Percentiles rank a stretch among this genome's conserved stretches.
Evolutionary conservation across 2,113 vertebrate genomes (phyloP).

Genomic region (Empidonax alnorum): DNA sequence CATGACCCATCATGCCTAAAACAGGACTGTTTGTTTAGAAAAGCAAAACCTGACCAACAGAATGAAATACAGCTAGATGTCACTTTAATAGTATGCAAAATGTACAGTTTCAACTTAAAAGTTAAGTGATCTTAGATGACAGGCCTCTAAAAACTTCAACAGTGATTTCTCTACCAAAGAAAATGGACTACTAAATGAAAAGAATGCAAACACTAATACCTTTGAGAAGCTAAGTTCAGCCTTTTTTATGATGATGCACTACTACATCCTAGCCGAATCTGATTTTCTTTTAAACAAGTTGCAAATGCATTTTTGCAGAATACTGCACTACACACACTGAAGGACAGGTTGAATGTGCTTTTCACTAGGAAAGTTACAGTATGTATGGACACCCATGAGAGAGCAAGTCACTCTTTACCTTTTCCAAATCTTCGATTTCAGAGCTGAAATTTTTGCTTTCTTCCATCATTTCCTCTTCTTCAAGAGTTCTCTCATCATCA

Average conservation of each 20-base stretch:
- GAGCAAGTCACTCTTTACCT: conserved; percentile 73
- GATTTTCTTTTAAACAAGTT: neutral
- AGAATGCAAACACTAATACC: neutral
- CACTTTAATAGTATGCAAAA: neutral
- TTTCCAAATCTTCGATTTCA: conserved; percentile 97
- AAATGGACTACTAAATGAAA: neutral
- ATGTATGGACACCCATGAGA: neutral
- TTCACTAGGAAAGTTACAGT: neutral
- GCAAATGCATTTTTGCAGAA: neutral
- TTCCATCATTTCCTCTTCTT: conserved; percentile 95
- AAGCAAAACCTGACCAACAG: neutral
- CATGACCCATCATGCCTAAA: neutral
- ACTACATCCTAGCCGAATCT: neutral
- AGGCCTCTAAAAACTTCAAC: neutral
- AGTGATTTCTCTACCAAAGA: neutral
- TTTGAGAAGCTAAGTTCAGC: neutral
- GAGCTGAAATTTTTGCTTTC: conserved; percentile 90
- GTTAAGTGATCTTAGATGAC: neutral
- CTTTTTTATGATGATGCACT: neutral
- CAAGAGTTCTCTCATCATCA: conserved; percentile 94
- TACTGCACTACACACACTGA: neutral
- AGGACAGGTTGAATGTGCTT: neutral
- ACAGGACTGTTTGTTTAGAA: neutral
- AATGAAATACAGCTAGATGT: neutral
- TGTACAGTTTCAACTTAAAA: neutral